Evolutionary conservation across 2,113 vertebrate genomes (phyloP), one percentile per base, ranked within the genome.

Genomic region (Chlamydotis undulata): DNA sequence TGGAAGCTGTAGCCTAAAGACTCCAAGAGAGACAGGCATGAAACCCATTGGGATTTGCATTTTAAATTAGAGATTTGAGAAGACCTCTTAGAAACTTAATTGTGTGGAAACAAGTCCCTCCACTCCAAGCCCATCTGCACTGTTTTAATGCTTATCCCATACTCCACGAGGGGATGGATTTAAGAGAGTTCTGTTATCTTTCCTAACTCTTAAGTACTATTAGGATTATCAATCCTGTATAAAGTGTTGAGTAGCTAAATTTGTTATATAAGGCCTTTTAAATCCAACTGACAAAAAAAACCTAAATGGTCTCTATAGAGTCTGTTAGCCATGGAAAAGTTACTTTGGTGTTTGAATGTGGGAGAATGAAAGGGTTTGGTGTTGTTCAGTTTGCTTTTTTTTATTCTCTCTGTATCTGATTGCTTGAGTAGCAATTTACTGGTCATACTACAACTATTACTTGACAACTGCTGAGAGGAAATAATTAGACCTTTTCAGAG

Each of bases 401-500:
- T 60, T n/a, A 53, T 69, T 81, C 45, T 74, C 2, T 53, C 8
- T 53, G 18, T 25, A 19, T 35, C 43, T 75, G 12, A 41, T 33
- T 83, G 12, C 86, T 92, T 96, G n/a, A 68, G 41, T 47, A 94
- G 67, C 29, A 93, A 89, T 83, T 95, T 94, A n/a, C 26, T 93
- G 18, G 31, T 88, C 71, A 82, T 37, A 49, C 19, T 95, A 65
- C 28, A 63, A 64, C 80, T 90, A 83, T 50, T 89, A 5, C 57
- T 94, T 96, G 59, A 75, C 16, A 90, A 31, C 52, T 53, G 24
- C 60, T 61, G 29, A 23, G n/a, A 93, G 71, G 19, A 89, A 95
- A 92, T 86, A 94, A 91, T 83, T 81, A 82, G 73, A 89, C 6
- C 17, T 91, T 79, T 90, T 47, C 22, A 87, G 28, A 91, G n/a